These are phyloP conservation scores for Phocoena sinus DNA, from an alignment of 2,113 vertebrate species.

Conservation along the genomic window DNA sequence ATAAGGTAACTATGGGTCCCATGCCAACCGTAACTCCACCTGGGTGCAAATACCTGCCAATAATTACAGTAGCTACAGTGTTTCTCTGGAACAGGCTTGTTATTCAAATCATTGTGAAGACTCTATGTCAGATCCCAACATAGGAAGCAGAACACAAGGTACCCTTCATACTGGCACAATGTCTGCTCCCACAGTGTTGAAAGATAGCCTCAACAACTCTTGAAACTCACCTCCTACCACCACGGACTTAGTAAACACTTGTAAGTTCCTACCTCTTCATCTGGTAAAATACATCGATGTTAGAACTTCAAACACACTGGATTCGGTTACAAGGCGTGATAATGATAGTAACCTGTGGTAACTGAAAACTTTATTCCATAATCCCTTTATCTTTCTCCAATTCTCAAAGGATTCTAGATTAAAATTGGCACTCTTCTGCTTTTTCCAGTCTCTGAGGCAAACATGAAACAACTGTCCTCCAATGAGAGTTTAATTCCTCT, in stretches of 20 bases:
- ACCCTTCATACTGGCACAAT: accelerated
- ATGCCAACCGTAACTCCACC: neutral
- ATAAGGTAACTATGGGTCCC: neutral
- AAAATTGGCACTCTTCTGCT: conserved; percentile 60
- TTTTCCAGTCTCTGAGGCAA: conserved; percentile 70
- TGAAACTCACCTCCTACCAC: neutral
- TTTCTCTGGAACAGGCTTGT: neutral
- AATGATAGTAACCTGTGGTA: neutral
- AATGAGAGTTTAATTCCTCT: conserved; percentile 76
- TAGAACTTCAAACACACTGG: neutral
- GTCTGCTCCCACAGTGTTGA: neutral
- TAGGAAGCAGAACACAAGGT: neutral
- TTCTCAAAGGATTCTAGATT: conserved; percentile 41
- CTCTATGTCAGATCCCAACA: neutral
- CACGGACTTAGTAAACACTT: neutral
- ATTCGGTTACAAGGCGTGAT: neutral
- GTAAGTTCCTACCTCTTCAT: neutral
- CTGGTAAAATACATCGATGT: neutral
- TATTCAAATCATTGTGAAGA: neutral
- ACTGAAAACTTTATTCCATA: conserved; percentile 21
- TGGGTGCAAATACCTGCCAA: neutral
- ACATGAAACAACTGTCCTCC: conserved; percentile 75
- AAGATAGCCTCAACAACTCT: neutral
- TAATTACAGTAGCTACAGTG: neutral
- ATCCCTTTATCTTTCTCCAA: conserved; percentile 44